These are phyloP conservation scores for Araneus ventricosus DNA, from an alignment of 1,140 invertebrate genomes.

Conservation along the genomic window DNA sequence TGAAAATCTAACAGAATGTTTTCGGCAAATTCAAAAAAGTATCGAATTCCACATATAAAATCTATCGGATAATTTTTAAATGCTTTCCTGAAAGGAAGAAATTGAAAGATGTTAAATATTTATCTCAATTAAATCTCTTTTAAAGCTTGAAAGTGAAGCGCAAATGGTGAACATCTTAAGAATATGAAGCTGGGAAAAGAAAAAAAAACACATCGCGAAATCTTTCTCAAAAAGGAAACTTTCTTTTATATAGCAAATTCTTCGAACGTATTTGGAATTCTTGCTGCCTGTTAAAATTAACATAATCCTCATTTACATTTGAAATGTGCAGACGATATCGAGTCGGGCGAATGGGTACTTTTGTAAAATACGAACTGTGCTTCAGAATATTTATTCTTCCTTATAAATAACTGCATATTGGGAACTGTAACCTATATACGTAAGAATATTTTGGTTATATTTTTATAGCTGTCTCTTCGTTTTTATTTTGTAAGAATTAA, in stretches of 20 bases:
- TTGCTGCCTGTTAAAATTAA: background rate
- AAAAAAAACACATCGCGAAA: background rate
- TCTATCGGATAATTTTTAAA: too few species aligned
- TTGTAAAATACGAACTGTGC: background rate
- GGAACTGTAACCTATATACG: background rate
- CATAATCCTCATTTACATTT: constrained; percentile 24
- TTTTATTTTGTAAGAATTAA: too few species aligned
- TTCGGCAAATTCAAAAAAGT: too few species aligned
- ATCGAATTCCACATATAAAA: too few species aligned
- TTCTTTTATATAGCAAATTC: background rate
- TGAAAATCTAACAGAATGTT: too few species aligned
- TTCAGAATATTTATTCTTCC: background rate
- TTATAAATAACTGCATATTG: background rate
- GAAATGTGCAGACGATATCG: background rate
- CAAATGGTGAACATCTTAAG: background rate
- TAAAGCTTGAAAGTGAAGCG: too few species aligned
- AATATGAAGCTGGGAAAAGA: background rate
- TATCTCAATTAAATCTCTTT: too few species aligned
- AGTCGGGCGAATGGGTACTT: background rate
- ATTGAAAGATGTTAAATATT: too few species aligned
- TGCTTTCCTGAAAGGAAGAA: too few species aligned
- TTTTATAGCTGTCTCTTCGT: background rate
- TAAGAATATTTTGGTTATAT: background rate
- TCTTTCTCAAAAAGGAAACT: background rate
- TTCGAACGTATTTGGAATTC: background rate